Percentiles rank a stretch among this genome's conserved stretches.
phyloP scores from a whole-genome alignment of 1,140 invertebrate genomes.

The Drosophila lini region DNA sequence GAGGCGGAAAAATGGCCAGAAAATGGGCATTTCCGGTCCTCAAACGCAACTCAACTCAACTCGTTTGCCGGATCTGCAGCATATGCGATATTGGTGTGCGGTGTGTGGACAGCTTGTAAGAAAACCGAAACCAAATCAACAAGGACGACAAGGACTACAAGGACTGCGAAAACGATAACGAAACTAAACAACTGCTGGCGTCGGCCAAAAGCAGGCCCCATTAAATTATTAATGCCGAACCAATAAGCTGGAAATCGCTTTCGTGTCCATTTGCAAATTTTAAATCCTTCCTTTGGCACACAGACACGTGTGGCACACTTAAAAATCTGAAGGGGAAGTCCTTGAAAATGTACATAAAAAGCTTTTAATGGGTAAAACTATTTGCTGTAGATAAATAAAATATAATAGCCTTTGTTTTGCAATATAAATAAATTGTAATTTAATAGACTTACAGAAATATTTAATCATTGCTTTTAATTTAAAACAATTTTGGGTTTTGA shows the following conservation, averaged over 20 bases:
- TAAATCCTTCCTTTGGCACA: constrained; percentile 6
- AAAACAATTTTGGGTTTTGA: too few relatives aligned
- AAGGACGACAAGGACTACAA: neutral
- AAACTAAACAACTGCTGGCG: constrained; percentile 42
- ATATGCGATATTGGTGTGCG: constrained; percentile 63
- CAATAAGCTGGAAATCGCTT: constrained; percentile 50
- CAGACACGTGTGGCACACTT: constrained; percentile 9
- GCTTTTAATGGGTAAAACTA: neutral
- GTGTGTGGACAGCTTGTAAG: constrained; percentile 28
- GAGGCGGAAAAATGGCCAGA: constrained; percentile 58
- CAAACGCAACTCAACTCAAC: constrained; percentile 22
- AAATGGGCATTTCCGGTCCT: constrained; percentile 65
- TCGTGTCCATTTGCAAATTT: constrained; percentile 36
- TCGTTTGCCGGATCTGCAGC: constrained; percentile 52
- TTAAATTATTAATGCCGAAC: constrained; percentile 46
- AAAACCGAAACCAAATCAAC: constrained; percentile 10
- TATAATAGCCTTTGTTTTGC: neutral
- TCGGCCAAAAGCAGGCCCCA: constrained; percentile 38
- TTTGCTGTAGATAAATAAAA: neutral
- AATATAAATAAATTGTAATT: neutral
- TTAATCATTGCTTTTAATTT: neutral
- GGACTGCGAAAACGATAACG: constrained; percentile 9
- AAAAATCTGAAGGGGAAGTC: neutral
- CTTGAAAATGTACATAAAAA: neutral
- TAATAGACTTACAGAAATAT: too few relatives aligned